A percentile compares a stretch with the other conserved stretches of the same genome.
phyloP scores from a whole-genome alignment of 2,797 vertebrate genomes.

The Bufotes viridis region DNA sequence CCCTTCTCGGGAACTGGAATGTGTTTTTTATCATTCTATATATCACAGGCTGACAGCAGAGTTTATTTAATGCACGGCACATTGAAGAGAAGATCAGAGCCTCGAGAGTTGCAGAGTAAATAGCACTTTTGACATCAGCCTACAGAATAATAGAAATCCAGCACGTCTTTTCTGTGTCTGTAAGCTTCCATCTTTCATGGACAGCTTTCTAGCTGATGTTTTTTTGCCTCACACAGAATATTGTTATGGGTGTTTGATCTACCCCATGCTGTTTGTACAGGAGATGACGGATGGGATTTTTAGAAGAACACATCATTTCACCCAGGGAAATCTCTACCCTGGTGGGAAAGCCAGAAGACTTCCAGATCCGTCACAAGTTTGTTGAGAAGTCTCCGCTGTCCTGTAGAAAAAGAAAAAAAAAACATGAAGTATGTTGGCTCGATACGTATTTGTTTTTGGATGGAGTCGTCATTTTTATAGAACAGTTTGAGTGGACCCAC shows the following conservation, averaged over 20 bases:
- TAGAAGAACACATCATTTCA: slow-evolving; percentile 72
- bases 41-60: slow-evolving; percentile 66
- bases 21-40: slow-evolving; percentile 67
- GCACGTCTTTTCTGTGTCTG: slow-evolving; percentile 67
- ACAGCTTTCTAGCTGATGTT: slow-evolving; percentile 72
- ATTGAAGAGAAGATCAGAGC: slow-evolving; percentile 69
- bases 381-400: slow-evolving; percentile 27
- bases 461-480: slow-evolving; percentile 28
- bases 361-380: slow-evolving; percentile 41
- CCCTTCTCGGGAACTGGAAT: slow-evolving; percentile 64
- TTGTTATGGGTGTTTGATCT: slow-evolving; percentile 74
- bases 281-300: slow-evolving; percentile 75
- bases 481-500: slow-evolving; percentile 41
- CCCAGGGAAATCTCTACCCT: slow-evolving; percentile 63
- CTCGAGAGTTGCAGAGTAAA: slow-evolving; percentile 65
- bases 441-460: slow-evolving; percentile 45
- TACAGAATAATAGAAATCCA: slow-evolving; percentile 72
- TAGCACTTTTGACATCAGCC: slow-evolving; percentile 72
- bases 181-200: slow-evolving; percentile 68
- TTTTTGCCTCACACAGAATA: slow-evolving; percentile 69
- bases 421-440: slow-evolving; percentile 21
- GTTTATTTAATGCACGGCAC: slow-evolving; percentile 70
- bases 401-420: slow-evolving; percentile 1
- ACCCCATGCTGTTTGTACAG: slow-evolving; percentile 71
- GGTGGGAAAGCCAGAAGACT: slow-evolving; percentile 42